Evolutionary conservation across 2,888 invertebrate species (phyloP).

Genomic region (Pyrrhosoma nymphula): DNA sequence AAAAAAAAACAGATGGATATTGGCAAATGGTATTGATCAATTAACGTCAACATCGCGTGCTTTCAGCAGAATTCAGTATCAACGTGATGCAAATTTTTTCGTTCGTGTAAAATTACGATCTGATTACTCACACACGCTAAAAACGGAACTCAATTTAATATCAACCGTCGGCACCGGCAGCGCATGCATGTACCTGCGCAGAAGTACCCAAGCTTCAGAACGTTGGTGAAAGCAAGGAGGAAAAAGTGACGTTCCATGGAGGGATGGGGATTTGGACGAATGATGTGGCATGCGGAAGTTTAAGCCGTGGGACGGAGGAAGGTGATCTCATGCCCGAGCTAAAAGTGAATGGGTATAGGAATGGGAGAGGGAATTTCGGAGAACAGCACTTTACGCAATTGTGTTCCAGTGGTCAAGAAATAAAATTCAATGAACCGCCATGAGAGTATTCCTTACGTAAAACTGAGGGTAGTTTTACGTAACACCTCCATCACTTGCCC

Average conservation of each 20-base stretch:
- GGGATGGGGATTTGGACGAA: background rate
- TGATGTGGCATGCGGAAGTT: conserved; percentile 38
- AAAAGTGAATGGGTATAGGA: conserved; percentile 21
- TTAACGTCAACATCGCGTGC: too few species aligned
- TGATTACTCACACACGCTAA: too few species aligned
- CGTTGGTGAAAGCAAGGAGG: background rate
- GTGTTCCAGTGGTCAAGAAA: background rate
- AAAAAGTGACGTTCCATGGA: background rate
- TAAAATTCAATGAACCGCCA: background rate
- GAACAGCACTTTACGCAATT: conserved; percentile 8
- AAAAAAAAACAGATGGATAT: too few species aligned
- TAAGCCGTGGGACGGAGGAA: background rate
- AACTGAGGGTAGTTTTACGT: background rate
- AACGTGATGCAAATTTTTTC: too few species aligned
- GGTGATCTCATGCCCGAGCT: conserved; percentile 26
- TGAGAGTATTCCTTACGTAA: background rate
- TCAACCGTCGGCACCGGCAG: background rate
- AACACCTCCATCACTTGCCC: background rate
- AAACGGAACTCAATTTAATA: background rate
- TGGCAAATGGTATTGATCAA: too few species aligned
- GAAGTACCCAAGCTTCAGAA: background rate
- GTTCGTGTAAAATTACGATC: too few species aligned
- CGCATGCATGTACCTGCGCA: background rate
- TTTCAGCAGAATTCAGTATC: too few species aligned
- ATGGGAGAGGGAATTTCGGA: background rate